These are phyloP conservation scores for Dynastes maya DNA, from an alignment of 2,888 invertebrate genomes.

Conservation along the genomic window DNA sequence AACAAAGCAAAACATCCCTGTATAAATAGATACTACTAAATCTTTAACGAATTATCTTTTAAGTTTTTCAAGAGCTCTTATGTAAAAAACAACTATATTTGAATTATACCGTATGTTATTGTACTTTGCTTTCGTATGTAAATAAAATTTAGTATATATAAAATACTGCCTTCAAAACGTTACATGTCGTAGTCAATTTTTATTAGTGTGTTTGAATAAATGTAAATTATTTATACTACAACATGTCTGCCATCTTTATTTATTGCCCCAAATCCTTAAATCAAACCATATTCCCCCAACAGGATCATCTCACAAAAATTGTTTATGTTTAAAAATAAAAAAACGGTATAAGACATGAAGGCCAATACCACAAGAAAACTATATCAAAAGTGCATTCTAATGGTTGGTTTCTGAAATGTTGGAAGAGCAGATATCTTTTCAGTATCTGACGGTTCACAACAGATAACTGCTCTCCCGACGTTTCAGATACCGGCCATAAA, in stretches of 20 bases:
- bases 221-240: conserved; percentile 56
- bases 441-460: too few relatives aligned
- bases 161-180: conserved; percentile 59
- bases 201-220: conserved; percentile 58
- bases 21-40: neutral
- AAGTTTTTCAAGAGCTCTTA: neutral
- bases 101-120: conserved; percentile 4
- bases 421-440: too few relatives aligned
- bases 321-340: too few relatives aligned
- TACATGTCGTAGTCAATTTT: conserved; percentile 58
- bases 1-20: too few relatives aligned
- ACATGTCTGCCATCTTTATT: conserved; percentile 10
- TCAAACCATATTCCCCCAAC: neutral
- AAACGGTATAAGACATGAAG: too few relatives aligned
- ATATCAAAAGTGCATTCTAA: too few relatives aligned
- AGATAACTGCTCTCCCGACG: too few relatives aligned
- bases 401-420: too few relatives aligned
- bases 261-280: neutral
- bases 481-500: too few relatives aligned
- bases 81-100: neutral
- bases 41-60: too few relatives aligned
- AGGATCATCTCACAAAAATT: neutral
- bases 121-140: conserved; percentile 37
- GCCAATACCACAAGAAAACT: too few relatives aligned
- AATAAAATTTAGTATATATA: conserved; percentile 50